Percentiles rank a stretch among this genome's conserved stretches.
These are phyloP conservation scores for Drosophila punjabiensis DNA, from an alignment of 1,140 invertebrate genomes.

Conservation along the genomic window DNA sequence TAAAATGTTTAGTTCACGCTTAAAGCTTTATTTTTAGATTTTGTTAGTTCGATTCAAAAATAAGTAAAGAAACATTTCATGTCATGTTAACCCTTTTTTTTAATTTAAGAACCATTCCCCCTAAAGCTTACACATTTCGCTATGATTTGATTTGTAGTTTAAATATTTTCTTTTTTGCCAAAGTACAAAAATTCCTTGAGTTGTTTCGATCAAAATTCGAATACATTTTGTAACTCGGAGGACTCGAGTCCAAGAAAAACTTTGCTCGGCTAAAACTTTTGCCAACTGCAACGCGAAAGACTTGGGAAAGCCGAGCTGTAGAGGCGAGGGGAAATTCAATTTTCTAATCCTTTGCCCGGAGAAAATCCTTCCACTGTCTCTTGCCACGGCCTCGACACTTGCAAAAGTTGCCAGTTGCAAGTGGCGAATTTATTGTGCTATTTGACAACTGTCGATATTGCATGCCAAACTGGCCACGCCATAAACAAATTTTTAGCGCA, in stretches of 20 bases:
- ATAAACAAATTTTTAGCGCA: conserved; percentile 66
- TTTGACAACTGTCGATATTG: conserved; percentile 71
- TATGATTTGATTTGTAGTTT: neutral
- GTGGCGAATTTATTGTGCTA: conserved; percentile 72
- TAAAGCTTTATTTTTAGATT: no score
- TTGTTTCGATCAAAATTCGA: neutral
- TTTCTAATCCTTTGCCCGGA: conserved; percentile 58
- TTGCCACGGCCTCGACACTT: conserved; percentile 24
- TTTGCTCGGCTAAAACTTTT: conserved; percentile 42
- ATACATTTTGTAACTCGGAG: conserved; percentile 25
- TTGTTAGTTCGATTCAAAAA: no score
- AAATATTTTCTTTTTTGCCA: neutral
- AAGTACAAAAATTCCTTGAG: neutral
- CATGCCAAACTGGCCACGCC: conserved; percentile 41
- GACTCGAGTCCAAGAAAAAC: conserved; percentile 73
- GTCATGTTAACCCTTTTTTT: no score
- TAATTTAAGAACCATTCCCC: no score
- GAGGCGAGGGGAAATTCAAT: conserved; percentile 60
- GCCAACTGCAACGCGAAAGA: neutral
- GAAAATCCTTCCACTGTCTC: conserved; percentile 43
- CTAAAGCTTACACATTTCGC: no score
- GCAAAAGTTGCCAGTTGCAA: conserved; percentile 48
- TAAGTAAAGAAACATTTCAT: no score
- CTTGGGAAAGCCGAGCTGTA: conserved; percentile 1
- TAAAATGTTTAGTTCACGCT: no score